Percentiles rank a stretch among this genome's conserved stretches.
Evolutionary conservation across 2,113 vertebrate species (phyloP).

Genomic region (Albula goreensis): DNA sequence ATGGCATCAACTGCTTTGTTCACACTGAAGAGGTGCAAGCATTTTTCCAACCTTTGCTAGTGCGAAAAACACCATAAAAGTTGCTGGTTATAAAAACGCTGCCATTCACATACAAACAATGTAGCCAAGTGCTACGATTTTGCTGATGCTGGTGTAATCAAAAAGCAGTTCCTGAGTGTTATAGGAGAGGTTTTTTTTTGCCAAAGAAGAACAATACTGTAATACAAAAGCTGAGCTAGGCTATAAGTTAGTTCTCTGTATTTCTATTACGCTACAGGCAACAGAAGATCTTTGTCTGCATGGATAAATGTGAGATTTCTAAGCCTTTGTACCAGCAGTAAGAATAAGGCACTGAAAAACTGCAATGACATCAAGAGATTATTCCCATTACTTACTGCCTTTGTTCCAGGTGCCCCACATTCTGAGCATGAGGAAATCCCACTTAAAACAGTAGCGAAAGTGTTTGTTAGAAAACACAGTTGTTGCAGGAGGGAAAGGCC

Average conservation of each 20-base stretch:
- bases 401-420: background rate
- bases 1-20: background rate
- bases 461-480: background rate
- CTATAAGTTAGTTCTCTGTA: background rate
- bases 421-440: constrained; percentile 1
- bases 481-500: background rate
- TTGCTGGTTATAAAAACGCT: background rate
- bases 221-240: background rate
- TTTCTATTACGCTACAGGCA: background rate
- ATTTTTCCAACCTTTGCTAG: background rate
- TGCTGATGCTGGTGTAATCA: background rate
- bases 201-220: background rate
- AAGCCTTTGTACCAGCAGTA: background rate
- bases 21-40: background rate
- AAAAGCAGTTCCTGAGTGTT: background rate
- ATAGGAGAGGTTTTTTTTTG: background rate
- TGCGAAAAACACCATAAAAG: no score
- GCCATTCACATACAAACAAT: background rate
- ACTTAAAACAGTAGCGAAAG: background rate
- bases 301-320: background rate
- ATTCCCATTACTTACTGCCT: background rate
- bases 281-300: background rate
- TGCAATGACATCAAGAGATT: background rate
- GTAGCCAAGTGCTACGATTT: background rate
- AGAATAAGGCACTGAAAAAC: background rate